Evolutionary conservation across 2,797 vertebrate species (phyloP).

Genomic region (Cephalopachus bancanus): DNA sequence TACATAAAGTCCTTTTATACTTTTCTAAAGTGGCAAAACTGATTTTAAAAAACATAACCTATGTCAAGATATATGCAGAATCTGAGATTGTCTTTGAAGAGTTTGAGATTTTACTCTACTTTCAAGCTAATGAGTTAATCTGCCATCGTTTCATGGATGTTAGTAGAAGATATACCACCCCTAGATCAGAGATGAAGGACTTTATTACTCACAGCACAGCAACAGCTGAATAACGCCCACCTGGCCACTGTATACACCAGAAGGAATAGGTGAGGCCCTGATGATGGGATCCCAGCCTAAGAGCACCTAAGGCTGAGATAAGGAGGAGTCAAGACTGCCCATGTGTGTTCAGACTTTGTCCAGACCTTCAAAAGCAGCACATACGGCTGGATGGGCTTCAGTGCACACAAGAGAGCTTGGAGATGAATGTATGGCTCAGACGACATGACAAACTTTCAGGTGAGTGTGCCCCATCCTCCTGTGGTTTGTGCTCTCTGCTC

Average conservation of each 20-base stretch:
- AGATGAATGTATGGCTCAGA: conserved; percentile 91
- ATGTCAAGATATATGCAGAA: not conserved
- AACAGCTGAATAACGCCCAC: not conserved
- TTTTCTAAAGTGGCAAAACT: not conserved
- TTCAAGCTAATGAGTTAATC: too few species aligned
- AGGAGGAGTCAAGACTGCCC: too few species aligned
- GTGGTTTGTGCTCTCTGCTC: not conserved
- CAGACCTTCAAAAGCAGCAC: not conserved
- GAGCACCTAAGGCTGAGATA: too few species aligned
- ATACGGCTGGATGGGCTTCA: conserved; percentile 90
- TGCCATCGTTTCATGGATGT: too few species aligned
- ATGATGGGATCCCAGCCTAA: not conserved
- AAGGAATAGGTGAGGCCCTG: conserved; percentile 87
- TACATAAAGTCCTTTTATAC: not conserved
- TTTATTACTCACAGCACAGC: not conserved
- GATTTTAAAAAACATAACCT: not conserved
- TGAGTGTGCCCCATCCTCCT: conserved; percentile 25
- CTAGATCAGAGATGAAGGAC: too few species aligned
- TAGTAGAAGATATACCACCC: too few species aligned
- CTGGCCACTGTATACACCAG: conserved; percentile 76
- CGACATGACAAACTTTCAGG: conserved; percentile 85
- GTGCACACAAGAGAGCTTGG: conserved; percentile 89
- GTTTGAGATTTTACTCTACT: too few species aligned
- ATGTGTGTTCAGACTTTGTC: conserved; percentile 73
- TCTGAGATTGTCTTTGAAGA: not conserved